Base-by-base conservation (phyloP, 2,797 vertebrate species). In the Coreius guichenoti region DNA sequence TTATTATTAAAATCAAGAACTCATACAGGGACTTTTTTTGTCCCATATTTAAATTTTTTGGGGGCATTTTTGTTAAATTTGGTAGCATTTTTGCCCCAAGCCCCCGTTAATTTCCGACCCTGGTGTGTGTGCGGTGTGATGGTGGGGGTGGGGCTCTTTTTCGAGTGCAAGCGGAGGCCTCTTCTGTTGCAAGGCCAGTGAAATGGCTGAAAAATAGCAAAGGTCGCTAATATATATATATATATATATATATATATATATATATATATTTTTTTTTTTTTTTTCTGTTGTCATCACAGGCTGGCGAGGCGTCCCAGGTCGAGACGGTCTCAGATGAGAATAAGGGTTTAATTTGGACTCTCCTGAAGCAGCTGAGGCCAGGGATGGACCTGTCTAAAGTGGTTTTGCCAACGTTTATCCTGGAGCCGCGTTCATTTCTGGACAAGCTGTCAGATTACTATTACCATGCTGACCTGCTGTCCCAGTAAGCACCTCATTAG, bases 311-410 rank as follows among this genome's bases (percentile, higher is more conserved):
- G 0, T 97, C 97, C 9, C 98, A 99, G 92, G 97, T 96, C 31
- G 98, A 99, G 93, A 97, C 96, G 0, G 97, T 98, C 36, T 98
- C 97, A 0, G 97, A 99, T 45, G 98, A 99, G 90, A 97, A 98
- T 93, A 97, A 96, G 90, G 95, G 96, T 69, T 93, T 99, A 91
- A 96, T 99, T 89, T 99, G 98, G 98, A 93, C 93, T 14, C 90
- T 99, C 88, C 92, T 99, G 91, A 97, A 96, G 88, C 98, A 99
- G 93, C 94, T 99, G 89, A 93, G 97, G 67, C 98, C 98, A 0
- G 98, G 98, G 83, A 98, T 98, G 98, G 98, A 99, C 93, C 94
- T 99, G 89, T 98, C 98, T 0, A 97, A 97, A 2, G 97, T 99
- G 82, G 98, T 95, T 87, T 94, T 99, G 86, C 98, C 98, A 77